These are phyloP conservation scores for Onychomys torridus DNA, from an alignment of 2,797 vertebrate genomes.

Conservation along the genomic window DNA sequence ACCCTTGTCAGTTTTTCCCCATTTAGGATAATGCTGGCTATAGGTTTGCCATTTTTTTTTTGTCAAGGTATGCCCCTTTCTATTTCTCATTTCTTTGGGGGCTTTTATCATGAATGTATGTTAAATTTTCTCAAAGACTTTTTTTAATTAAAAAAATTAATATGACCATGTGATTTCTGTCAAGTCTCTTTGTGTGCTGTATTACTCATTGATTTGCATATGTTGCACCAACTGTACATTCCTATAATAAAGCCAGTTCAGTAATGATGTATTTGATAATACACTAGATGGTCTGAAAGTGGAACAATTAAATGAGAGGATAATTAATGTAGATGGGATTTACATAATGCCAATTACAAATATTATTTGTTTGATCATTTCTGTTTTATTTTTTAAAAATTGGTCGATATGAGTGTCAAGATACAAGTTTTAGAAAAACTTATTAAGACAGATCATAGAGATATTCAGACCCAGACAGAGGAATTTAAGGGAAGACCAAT, in stretches of 20 bases:
- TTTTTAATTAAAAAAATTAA: not conserved
- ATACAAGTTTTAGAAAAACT: no score
- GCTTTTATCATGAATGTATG: not conserved
- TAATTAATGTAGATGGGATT: no score
- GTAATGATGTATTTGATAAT: not conserved
- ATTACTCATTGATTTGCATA: not conserved
- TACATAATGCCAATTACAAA: no score
- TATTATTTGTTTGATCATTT: no score
- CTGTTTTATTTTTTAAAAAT: no score
- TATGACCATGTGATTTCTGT: not conserved
- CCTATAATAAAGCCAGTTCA: not conserved
- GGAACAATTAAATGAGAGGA: no score
- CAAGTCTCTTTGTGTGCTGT: not conserved
- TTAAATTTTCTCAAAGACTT: not conserved
- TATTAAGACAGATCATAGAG: no score
- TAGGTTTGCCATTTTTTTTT: not conserved
- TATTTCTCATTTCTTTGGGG: not conserved
- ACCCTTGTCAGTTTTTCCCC: not conserved
- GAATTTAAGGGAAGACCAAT: no score
- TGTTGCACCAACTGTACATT: not conserved
- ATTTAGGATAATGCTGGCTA: not conserved
- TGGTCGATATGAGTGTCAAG: no score
- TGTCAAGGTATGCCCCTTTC: not conserved
- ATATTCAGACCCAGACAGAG: no score
- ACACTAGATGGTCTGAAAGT: no score